These are phyloP conservation scores for Parthenolecanium corni DNA, from an alignment of 2,888 invertebrate species.

Conservation along the genomic window DNA sequence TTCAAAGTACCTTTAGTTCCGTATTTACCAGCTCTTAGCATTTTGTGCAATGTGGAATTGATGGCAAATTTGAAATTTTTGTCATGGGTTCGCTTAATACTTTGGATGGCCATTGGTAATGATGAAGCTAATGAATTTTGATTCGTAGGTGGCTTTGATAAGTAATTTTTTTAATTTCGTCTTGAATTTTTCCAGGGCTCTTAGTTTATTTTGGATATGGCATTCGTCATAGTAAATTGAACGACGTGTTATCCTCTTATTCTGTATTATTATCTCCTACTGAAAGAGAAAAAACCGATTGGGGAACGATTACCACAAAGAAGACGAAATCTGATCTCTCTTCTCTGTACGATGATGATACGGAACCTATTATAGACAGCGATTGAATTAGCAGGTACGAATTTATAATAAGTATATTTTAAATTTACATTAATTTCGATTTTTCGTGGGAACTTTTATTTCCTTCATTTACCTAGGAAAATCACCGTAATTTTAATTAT, in stretches of 20 bases:
- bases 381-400: slow-evolving; percentile 23
- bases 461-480: no score
- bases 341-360: slow-evolving; percentile 32
- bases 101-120: slow-evolving; percentile 71
- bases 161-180: neutral
- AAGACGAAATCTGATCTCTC: slow-evolving; percentile 30
- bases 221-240: slow-evolving; percentile 72
- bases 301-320: slow-evolving; percentile 42
- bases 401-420: neutral
- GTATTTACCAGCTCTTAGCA: slow-evolving; percentile 62
- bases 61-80: slow-evolving; percentile 70
- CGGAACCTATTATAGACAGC: slow-evolving; percentile 35
- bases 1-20: slow-evolving; percentile 76
- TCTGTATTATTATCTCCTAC: slow-evolving; percentile 54
- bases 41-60: slow-evolving; percentile 66
- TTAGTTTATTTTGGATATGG: slow-evolving; percentile 74
- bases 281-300: slow-evolving; percentile 50
- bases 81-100: slow-evolving; percentile 73
- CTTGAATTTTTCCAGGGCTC: slow-evolving; percentile 48
- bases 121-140: neutral
- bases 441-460: no score
- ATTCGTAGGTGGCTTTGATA: neutral
- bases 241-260: slow-evolving; percentile 49
- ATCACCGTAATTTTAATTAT: no score
- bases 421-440: no score